Evolutionary conservation across 2,888 invertebrate species (phyloP), one percentile per base, ranked within the genome.

Genomic region (Zygogramma bicolorata): DNA sequence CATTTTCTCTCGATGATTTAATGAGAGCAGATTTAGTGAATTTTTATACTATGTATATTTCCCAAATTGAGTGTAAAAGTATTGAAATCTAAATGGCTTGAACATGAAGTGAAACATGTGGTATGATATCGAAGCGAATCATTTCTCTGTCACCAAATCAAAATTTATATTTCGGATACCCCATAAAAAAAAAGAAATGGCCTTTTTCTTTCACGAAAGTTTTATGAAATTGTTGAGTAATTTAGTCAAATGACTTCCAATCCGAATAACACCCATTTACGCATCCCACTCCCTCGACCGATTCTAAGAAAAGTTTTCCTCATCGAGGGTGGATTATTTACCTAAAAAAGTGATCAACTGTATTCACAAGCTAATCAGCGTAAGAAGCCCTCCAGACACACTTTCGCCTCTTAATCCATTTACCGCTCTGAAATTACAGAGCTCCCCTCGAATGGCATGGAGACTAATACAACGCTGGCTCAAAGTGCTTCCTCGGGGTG

Each of bases 331-430:
- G 42, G 18, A 42, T 18, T 15, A 20, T 46, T 4, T 4, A 18
- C 3, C 3, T 2, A 46, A 22, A 46, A 46, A 22, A 46, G 7
- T 18, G 46, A 46, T 46, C 46, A 20, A 46, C 7, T 22, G 8
- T 46, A 46, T 46, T 46, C 46, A 53, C 53, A n/a, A n/a, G n/a
- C 53, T 27, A 53, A 22, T 53, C 53, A 53, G 27, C 27, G 15
- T 53, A 27, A 53, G 8, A 15, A 13, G 22, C 53, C 27, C 25
- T 10, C 27, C n/a, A 53, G 53, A 53, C 15, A 27, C 22, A 53
- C 25, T 53, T 27, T n/a, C 27, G 13, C 53, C 15, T 53, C n/a
- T 53, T 27, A 53, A 53, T 53, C 53, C 53, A 53, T 53, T 27
- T 27, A 27, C 22, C 25, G 25, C 22, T 53, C 27, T 13, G 22